phyloP scores from a whole-genome alignment of 2,888 invertebrate genomes.

The Deladenus siricidicola region DNA sequence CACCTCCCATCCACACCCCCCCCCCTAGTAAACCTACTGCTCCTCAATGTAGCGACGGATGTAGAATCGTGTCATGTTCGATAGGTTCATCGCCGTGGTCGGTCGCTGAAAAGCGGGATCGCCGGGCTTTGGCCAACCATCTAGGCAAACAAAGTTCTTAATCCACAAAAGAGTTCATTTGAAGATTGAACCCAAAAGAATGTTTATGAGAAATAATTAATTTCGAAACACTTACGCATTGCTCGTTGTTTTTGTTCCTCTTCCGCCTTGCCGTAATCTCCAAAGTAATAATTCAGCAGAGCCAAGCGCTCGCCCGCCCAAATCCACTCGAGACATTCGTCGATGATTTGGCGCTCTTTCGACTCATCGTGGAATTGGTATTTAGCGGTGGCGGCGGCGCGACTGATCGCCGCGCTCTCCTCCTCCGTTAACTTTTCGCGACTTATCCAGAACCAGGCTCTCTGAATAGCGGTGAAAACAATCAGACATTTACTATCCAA shows the following conservation, averaged over 20 bases:
- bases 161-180: no score
- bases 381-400: constrained; percentile 5
- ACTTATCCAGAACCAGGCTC: constrained; percentile 22
- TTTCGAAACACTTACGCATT: constrained; percentile 9
- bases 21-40: no score
- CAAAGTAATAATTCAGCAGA: constrained; percentile 12
- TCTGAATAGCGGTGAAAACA: no score
- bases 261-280: constrained; percentile 16
- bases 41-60: constrained; percentile 20
- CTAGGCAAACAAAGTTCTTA: no score
- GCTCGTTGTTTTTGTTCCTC: constrained; percentile 2
- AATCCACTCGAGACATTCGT: constrained; percentile 25
- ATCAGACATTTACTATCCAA: no score
- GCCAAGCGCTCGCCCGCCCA: constrained; percentile 26
- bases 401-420: constrained; percentile 4
- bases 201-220: no score
- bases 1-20: no score
- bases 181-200: no score
- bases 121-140: no score
- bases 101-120: no score
- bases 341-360: constrained; percentile 6
- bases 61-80: constrained; percentile 26
- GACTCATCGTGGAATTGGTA: constrained; percentile 1
- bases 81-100: constrained; percentile 22
- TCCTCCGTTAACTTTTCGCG: constrained; percentile 10